Conservation (phyloP, 2,113 vertebrate genomes). For the Cottus gobio region DNA sequence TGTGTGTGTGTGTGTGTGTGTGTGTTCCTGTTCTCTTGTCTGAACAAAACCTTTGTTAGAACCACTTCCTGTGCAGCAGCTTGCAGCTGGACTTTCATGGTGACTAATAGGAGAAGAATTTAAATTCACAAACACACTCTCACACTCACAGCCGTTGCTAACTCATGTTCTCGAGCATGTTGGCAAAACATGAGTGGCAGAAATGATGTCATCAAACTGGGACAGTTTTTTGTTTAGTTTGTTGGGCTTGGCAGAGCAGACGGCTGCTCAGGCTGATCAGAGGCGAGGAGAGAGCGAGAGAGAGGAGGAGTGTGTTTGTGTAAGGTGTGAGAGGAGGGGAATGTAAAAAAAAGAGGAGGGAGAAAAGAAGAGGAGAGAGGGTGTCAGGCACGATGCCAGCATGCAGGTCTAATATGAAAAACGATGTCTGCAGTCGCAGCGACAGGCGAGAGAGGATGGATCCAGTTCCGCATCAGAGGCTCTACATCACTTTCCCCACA, state of each 20-base stretch:
- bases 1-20: slow-evolving; percentile 9
- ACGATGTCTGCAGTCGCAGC: slow-evolving; percentile 61
- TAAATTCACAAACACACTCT: slow-evolving; percentile 25
- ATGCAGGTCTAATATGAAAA: slow-evolving; percentile 70
- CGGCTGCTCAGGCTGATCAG: slow-evolving; percentile 42
- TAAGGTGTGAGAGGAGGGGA: slow-evolving; percentile 14
- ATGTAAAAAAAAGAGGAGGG: slow-evolving; percentile 11
- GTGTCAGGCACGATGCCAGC: slow-evolving; percentile 67
- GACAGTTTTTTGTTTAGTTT: slow-evolving; percentile 4
- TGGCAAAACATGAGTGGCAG: slow-evolving; percentile 29
- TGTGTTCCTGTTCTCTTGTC: slow-evolving; percentile 26
- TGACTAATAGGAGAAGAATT: slow-evolving; percentile 49
- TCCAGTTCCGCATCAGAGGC: slow-evolving; percentile 38
- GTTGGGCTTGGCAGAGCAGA: background rate
- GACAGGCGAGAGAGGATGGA: slow-evolving; percentile 38
- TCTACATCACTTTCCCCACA: slow-evolving; percentile 24
- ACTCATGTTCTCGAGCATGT: slow-evolving; percentile 4
- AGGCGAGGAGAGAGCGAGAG: background rate
- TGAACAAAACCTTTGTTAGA: slow-evolving; percentile 45
- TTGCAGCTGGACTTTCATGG: slow-evolving; percentile 60
- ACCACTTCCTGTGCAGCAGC: slow-evolving; percentile 63
- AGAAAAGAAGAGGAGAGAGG: slow-evolving; percentile 29
- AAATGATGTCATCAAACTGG: slow-evolving; percentile 59
- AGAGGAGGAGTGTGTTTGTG: slow-evolving; percentile 21
- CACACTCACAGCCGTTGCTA: slow-evolving; percentile 30